Evolutionary conservation across 2,888 invertebrate species (phyloP).

Genomic region (Spatulosminthurus flaviceps): DNA sequence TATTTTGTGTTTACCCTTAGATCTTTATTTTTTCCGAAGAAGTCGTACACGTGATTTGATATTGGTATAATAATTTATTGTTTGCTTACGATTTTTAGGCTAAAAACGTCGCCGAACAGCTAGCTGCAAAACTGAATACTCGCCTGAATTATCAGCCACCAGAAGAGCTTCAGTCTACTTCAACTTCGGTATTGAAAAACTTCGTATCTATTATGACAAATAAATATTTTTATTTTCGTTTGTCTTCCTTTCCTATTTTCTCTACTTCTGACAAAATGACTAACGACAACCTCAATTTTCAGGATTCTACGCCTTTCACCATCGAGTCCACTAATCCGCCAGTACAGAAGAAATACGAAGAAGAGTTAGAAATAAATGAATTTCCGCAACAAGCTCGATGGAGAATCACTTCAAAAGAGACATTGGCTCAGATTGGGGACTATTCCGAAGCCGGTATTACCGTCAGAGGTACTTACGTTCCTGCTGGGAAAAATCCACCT

Average conservation of each 20-base stretch:
- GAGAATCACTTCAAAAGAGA: slow-evolving; percentile 94
- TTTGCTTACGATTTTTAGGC: slow-evolving; percentile 67
- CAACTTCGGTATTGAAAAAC: slow-evolving; percentile 46
- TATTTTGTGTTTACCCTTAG: too few relatives aligned
- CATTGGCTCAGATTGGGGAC: slow-evolving; percentile 96
- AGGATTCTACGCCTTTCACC: slow-evolving; percentile 54
- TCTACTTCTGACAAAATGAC: too few relatives aligned
- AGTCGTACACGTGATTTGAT: neutral
- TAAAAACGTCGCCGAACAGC: slow-evolving; percentile 95
- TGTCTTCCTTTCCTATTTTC: too few relatives aligned
- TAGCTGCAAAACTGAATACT: slow-evolving; percentile 96
- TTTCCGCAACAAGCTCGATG: slow-evolving; percentile 99
- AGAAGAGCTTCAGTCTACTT: slow-evolving; percentile 75
- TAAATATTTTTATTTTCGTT: neutral
- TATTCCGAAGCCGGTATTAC: slow-evolving; percentile 99
- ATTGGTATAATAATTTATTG: neutral
- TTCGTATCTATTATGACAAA: too few relatives aligned
- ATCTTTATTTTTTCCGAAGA: too few relatives aligned
- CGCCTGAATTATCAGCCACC: slow-evolving; percentile 96
- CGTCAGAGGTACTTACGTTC: slow-evolving; percentile 93
- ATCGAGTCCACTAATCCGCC: slow-evolving; percentile 62
- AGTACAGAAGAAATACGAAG: slow-evolving; percentile 82
- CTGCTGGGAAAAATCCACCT: slow-evolving; percentile 88
- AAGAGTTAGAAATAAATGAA: slow-evolving; percentile 99
- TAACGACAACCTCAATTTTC: neutral